Evolutionary conservation across 2,113 vertebrate species (phyloP).

Genomic region (Vanacampus margaritifer): DNA sequence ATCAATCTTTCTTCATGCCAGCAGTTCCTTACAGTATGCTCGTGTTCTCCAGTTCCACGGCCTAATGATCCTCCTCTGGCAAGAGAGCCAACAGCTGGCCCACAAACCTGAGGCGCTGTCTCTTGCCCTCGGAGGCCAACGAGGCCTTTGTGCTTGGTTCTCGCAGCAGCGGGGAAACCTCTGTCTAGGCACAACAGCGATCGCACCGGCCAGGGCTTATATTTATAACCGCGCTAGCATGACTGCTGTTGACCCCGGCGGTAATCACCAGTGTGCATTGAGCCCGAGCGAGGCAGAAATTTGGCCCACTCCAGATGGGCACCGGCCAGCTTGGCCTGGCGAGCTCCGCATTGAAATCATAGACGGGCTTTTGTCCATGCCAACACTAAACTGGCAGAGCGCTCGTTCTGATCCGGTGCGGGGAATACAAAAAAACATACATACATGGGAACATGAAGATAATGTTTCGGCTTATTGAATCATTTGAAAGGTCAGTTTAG

Average conservation of each 20-base stretch:
- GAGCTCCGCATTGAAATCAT: slow-evolving; percentile 76
- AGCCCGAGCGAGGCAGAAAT: slow-evolving; percentile 75
- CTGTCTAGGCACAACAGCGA: slow-evolving; percentile 75
- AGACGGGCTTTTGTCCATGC: slow-evolving; percentile 71
- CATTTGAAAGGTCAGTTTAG: slow-evolving; percentile 69
- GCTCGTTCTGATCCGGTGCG: slow-evolving; percentile 70
- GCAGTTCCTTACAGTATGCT: slow-evolving; percentile 25
- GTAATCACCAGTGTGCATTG: slow-evolving; percentile 78
- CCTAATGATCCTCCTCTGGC: slow-evolving; percentile 51
- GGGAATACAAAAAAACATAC: slow-evolving; percentile 20
- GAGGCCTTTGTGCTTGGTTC: slow-evolving; percentile 66
- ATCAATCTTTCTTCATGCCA: slow-evolving; percentile 51
- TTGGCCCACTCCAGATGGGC: slow-evolving; percentile 78
- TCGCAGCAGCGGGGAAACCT: slow-evolving; percentile 76
- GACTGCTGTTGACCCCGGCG: slow-evolving; percentile 73
- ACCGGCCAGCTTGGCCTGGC: slow-evolving; percentile 73
- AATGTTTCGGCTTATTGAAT: slow-evolving; percentile 72
- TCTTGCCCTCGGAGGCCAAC: slow-evolving; percentile 65
- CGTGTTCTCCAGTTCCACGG: slow-evolving; percentile 43
- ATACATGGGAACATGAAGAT: slow-evolving; percentile 54
- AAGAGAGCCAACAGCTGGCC: slow-evolving; percentile 63
- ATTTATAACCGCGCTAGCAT: slow-evolving; percentile 84
- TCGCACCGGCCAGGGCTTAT: slow-evolving; percentile 74
- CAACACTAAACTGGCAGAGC: slow-evolving; percentile 75
- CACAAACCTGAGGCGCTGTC: slow-evolving; percentile 47